A percentile compares a stretch with the other conserved stretches of the same genome.
Evolutionary conservation across 2,888 invertebrate species (phyloP).

Genomic region (Palloptera scutellata): DNA sequence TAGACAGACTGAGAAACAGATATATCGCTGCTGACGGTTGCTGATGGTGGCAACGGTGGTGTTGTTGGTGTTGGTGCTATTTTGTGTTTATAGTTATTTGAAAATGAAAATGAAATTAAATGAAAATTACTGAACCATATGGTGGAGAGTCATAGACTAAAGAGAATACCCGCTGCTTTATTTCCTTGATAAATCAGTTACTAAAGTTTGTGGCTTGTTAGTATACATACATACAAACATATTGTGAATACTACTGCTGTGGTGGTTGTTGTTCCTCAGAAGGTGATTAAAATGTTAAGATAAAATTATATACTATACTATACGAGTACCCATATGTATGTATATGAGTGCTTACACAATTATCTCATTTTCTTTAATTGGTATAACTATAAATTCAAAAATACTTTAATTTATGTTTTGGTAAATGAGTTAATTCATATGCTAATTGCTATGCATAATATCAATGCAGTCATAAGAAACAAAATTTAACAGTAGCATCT

Average conservation of each 20-base stretch:
- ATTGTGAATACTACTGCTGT: too few relatives aligned
- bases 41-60: neutral
- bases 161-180: slow-evolving; percentile 12
- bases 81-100: neutral
- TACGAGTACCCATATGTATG: too few relatives aligned
- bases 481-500: too few relatives aligned
- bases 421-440: too few relatives aligned
- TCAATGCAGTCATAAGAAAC: too few relatives aligned
- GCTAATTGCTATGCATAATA: too few relatives aligned
- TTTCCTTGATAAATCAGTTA: slow-evolving; percentile 20
- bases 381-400: too few relatives aligned
- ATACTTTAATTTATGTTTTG: too few relatives aligned
- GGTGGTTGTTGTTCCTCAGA: neutral
- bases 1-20: neutral
- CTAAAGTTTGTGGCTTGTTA: neutral
- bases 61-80: neutral
- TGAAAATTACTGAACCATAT: slow-evolving; percentile 15
- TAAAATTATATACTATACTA: too few relatives aligned
- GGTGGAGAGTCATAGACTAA: neutral
- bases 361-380: too few relatives aligned
- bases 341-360: too few relatives aligned
- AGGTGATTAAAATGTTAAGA: slow-evolving; percentile 5
- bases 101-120: slow-evolving; percentile 14
- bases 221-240: too few relatives aligned
- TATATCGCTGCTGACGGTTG: neutral